Evolutionary conservation across 1,140 invertebrate species (phyloP).

Genomic region (Semibalanus balanoides): DNA sequence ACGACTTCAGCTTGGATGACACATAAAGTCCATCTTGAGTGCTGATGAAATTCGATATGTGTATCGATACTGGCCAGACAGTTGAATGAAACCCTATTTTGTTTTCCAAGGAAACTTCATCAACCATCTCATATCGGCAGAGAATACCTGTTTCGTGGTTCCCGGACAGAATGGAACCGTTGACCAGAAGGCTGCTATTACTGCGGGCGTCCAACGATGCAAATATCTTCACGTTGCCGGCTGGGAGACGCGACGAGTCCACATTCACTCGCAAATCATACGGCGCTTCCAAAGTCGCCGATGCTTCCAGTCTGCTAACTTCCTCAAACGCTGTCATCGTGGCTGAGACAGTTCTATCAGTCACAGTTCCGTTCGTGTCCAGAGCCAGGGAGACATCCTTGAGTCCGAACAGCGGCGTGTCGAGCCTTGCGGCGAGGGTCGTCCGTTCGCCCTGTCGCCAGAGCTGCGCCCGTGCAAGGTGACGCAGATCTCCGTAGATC

Average conservation of each 20-base stretch:
- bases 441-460: not conserved
- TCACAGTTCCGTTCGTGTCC: not conserved
- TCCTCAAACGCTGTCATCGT: not conserved
- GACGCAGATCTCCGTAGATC: not conserved
- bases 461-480: not conserved
- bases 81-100: not conserved
- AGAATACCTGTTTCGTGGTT: not conserved
- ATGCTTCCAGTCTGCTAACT: not conserved
- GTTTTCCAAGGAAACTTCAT: not conserved
- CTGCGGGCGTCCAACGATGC: not conserved
- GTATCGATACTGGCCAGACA: not conserved
- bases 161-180: not conserved
- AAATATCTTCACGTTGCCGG: not conserved
- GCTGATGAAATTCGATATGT: not conserved
- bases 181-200: not conserved
- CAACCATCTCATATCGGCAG: not conserved
- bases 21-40: not conserved
- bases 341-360: not conserved
- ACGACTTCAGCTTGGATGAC: not conserved
- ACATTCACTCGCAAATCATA: not conserved
- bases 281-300: not conserved
- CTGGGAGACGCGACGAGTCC: not conserved
- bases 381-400: not conserved
- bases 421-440: not conserved
- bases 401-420: not conserved